phyloP scores from a whole-genome alignment of 2,888 invertebrate species.

The Disparrhopalites patrizii region DNA sequence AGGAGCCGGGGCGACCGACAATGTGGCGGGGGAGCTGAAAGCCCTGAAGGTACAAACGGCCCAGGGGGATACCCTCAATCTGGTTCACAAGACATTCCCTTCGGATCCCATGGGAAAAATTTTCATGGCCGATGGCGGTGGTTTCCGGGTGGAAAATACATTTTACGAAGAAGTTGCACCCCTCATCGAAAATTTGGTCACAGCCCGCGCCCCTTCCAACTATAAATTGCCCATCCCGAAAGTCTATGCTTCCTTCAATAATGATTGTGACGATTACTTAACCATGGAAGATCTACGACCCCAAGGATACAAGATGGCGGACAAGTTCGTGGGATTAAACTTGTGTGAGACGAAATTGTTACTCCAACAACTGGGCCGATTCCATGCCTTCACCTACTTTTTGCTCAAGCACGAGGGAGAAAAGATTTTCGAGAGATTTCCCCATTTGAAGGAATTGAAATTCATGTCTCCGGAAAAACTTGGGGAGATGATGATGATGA shows the following conservation, averaged over 20 bases:
- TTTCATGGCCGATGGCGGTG: not conserved
- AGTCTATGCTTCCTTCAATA: conserved; percentile 20
- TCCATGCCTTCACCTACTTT: conserved; percentile 35
- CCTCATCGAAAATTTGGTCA: not conserved
- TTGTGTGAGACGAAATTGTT: conserved; percentile 24
- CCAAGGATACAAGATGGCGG: conserved; percentile 37
- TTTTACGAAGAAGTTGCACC: conserved; percentile 16
- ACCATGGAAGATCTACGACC: conserved; percentile 38
- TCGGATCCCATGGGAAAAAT: not conserved
- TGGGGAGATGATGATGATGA: conserved; percentile 1
- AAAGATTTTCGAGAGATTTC: conserved; percentile 19
- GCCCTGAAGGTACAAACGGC: conserved; percentile 13
- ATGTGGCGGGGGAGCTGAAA: conserved; percentile 25
- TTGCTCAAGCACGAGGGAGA: conserved; percentile 27
- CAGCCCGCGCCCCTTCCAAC: not conserved
- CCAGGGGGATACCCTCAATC: conserved; percentile 1
- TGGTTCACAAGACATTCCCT: conserved; percentile 23
- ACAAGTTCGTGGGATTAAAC: conserved; percentile 33
- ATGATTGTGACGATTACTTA: conserved; percentile 26
- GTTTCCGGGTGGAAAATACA: conserved; percentile 15
- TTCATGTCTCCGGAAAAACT: not conserved
- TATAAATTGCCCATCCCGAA: conserved; percentile 12
- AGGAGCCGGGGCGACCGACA: conserved; percentile 23
- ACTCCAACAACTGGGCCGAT: conserved; percentile 32
- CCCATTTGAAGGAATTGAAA: not conserved